These are phyloP conservation scores for Cetoscarus ocellatus DNA, from an alignment of 2,797 vertebrate genomes.

Conservation along the genomic window DNA sequence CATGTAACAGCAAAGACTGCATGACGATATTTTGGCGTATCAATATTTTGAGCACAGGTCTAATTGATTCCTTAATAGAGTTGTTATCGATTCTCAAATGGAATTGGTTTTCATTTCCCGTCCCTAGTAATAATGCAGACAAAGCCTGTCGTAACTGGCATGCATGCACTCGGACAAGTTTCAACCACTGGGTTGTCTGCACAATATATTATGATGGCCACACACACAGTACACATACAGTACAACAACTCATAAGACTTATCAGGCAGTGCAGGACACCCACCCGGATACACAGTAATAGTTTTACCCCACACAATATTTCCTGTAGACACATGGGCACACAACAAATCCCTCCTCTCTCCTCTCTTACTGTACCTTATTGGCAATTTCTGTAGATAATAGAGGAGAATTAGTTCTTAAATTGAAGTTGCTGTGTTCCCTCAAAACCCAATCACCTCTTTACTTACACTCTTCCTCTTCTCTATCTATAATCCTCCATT, in stretches of 20 bases:
- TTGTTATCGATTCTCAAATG: too few relatives aligned
- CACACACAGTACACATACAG: constrained; percentile 6
- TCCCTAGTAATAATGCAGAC: too few relatives aligned
- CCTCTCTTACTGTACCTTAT: constrained; percentile 55
- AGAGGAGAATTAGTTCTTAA: constrained; percentile 60
- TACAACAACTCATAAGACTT: constrained; percentile 26
- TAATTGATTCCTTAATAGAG: too few relatives aligned
- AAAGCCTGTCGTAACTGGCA: not conserved
- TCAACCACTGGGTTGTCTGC: not conserved
- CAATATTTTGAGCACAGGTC: too few relatives aligned
- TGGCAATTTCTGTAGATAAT: constrained; percentile 75
- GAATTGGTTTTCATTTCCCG: too few relatives aligned
- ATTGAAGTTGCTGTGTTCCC: constrained; percentile 52
- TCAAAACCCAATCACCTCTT: constrained; percentile 38
- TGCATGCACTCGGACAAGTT: not conserved
- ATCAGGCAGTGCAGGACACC: constrained; percentile 19
- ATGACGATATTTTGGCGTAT: too few relatives aligned
- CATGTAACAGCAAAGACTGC: too few relatives aligned
- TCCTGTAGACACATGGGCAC: constrained; percentile 13
- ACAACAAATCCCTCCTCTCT: constrained; percentile 44
- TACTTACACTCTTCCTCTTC: constrained; percentile 11
- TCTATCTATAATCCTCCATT: constrained; percentile 11
- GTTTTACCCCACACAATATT: constrained; percentile 15
- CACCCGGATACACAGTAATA: constrained; percentile 13
- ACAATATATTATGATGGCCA: constrained; percentile 6